phyloP scores from a whole-genome alignment of 2,888 invertebrate genomes.

The Ptychoptera contaminata region DNA sequence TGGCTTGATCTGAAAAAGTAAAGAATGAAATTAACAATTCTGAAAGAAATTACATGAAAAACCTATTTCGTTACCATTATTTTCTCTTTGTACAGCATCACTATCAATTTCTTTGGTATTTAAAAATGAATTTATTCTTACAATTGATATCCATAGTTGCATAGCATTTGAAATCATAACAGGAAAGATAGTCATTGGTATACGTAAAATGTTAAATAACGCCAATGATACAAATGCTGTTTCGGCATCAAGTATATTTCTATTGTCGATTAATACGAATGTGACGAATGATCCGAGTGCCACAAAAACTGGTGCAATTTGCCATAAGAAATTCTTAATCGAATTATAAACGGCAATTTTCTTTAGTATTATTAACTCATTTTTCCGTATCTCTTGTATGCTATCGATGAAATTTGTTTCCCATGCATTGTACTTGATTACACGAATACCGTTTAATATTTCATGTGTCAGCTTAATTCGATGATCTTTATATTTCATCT shows the following conservation, averaged over 20 bases:
- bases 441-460: constrained; percentile 34
- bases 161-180: constrained; percentile 2
- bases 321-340: constrained; percentile 39
- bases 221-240: constrained; percentile 41
- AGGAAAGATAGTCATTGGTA: constrained; percentile 13
- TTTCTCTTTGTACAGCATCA: constrained; percentile 24
- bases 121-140: constrained; percentile 37
- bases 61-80: constrained; percentile 4
- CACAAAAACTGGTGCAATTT: constrained; percentile 42
- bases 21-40: not conserved
- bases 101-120: constrained; percentile 36
- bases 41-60: too few species aligned
- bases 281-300: constrained; percentile 23
- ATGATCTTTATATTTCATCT: constrained; percentile 34
- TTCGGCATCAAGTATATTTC: constrained; percentile 30
- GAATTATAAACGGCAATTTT: constrained; percentile 37
- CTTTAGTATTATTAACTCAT: constrained; percentile 39
- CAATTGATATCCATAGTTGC: constrained; percentile 33
- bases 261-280: constrained; percentile 26
- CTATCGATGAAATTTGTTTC: constrained; percentile 40
- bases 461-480: constrained; percentile 35
- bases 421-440: constrained; percentile 38
- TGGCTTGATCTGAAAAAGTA: not conserved
- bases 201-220: constrained; percentile 38
- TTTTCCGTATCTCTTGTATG: constrained; percentile 36